phyloP scores from a whole-genome alignment of 2,113 vertebrate species.

The Microcebus ravelobensis region DNA sequence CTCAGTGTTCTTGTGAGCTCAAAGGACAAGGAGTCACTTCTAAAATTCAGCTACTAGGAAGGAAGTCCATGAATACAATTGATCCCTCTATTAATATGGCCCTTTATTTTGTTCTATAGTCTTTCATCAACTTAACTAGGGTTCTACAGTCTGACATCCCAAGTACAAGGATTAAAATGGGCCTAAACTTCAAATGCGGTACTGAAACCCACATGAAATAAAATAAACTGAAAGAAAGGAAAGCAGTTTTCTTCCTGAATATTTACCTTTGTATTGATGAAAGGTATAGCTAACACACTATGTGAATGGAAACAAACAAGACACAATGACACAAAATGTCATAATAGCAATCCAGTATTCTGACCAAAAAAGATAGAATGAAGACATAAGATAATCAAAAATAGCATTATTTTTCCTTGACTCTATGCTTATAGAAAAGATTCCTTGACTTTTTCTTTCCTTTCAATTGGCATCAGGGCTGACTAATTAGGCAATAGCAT shows the following conservation, averaged over 20 bases:
- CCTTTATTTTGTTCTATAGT: slow-evolving; percentile 35
- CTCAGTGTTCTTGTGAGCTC: neutral
- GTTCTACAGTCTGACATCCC: neutral
- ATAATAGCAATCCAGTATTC: neutral
- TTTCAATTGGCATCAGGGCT: neutral
- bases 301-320: neutral
- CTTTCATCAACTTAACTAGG: slow-evolving; percentile 53
- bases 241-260: neutral
- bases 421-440: neutral
- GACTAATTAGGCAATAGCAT: slow-evolving; percentile 43
- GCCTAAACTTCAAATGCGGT: neutral
- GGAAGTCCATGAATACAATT: neutral
- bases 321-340: neutral
- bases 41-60: slow-evolving; percentile 30
- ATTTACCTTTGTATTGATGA: neutral
- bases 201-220: neutral
- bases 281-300: neutral
- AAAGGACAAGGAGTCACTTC: slow-evolving; percentile 28
- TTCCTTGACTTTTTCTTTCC: slow-evolving; percentile 20
- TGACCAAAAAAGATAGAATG: slow-evolving; percentile 17
- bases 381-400: neutral
- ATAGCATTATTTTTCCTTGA: neutral
- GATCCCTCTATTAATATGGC: neutral
- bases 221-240: neutral
- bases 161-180: slow-evolving; percentile 42